phyloP scores from a whole-genome alignment of 2,888 invertebrate species.

The Agelastica alni region DNA sequence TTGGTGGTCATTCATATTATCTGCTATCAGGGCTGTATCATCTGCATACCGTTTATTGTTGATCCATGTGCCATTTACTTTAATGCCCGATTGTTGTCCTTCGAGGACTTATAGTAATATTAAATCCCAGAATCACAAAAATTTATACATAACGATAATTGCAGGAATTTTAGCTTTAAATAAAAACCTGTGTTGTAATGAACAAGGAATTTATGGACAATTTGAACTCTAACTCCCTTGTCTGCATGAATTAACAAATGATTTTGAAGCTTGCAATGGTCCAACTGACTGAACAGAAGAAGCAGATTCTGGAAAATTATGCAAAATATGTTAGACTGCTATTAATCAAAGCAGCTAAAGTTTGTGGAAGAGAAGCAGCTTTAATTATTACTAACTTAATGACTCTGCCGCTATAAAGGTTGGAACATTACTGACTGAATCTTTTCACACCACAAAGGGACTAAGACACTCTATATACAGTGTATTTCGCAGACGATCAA shows the following conservation, averaged over 20 bases:
- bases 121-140: slow-evolving; percentile 49
- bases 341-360: slow-evolving; percentile 59
- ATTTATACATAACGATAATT: slow-evolving; percentile 58
- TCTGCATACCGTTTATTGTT: too few species aligned
- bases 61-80: too few species aligned
- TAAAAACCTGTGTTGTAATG: slow-evolving; percentile 49
- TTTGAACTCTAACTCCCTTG: slow-evolving; percentile 26
- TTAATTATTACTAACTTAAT: slow-evolving; percentile 50
- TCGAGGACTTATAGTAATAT: slow-evolving; percentile 56
- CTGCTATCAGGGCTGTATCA: too few species aligned
- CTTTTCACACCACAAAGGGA: too few species aligned
- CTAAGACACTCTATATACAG: too few species aligned
- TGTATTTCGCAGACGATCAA: too few species aligned
- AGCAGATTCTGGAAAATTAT: slow-evolving; percentile 53
- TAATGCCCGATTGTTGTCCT: too few species aligned
- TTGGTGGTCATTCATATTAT: too few species aligned
- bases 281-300: slow-evolving; percentile 62
- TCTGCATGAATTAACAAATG: slow-evolving; percentile 56
- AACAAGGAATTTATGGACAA: slow-evolving; percentile 16
- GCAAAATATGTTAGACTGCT: slow-evolving; percentile 60
- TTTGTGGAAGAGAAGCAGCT: slow-evolving; percentile 59
- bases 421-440: too few species aligned
- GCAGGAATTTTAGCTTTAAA: slow-evolving; percentile 56
- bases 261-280: slow-evolving; percentile 60
- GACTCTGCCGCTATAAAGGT: too few species aligned